A percentile compares a stretch with the other conserved stretches of the same genome.
Conservation (phyloP, 1,140 invertebrate species). For the Aphelinus atriplicis region DNA sequence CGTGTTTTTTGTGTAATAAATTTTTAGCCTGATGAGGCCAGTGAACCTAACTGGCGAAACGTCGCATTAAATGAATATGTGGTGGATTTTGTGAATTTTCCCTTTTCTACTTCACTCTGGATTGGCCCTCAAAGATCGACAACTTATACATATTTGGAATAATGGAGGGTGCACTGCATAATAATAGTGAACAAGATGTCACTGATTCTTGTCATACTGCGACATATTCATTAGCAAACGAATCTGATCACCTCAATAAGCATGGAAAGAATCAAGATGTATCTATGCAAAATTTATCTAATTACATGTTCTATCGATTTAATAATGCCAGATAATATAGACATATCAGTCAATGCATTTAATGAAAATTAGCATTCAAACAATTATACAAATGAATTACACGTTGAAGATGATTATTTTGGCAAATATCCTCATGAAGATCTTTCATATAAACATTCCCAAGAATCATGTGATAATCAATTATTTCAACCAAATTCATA, state of each 20-base stretch:
- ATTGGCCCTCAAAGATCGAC: no score
- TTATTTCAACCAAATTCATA: not conserved
- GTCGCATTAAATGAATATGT: no score
- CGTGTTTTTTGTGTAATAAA: no score
- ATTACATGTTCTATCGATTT: no score
- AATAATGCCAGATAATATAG: no score
- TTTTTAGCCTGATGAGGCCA: no score
- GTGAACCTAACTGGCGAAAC: no score
- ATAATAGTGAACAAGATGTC: slow-evolving; percentile 54
- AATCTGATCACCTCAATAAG: slow-evolving; percentile 45
- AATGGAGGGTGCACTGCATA: no score
- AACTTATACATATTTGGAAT: no score
- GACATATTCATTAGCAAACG: slow-evolving; percentile 51
- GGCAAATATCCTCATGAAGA: not conserved
- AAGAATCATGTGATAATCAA: not conserved
- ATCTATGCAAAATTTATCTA: slow-evolving; percentile 47
- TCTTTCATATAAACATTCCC: not conserved
- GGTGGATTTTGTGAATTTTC: no score
- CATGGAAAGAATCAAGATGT: slow-evolving; percentile 52
- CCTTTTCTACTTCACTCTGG: no score
- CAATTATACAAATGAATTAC: not conserved
- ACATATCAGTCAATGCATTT: no score
- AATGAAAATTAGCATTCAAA: not conserved
- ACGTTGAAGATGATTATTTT: not conserved
- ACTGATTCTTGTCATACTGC: slow-evolving; percentile 59